A percentile compares a stretch with the other conserved stretches of the same genome.
These are phyloP conservation scores for Plagodis dolabraria DNA, from an alignment of 2,888 invertebrate species.

Conservation along the genomic window DNA sequence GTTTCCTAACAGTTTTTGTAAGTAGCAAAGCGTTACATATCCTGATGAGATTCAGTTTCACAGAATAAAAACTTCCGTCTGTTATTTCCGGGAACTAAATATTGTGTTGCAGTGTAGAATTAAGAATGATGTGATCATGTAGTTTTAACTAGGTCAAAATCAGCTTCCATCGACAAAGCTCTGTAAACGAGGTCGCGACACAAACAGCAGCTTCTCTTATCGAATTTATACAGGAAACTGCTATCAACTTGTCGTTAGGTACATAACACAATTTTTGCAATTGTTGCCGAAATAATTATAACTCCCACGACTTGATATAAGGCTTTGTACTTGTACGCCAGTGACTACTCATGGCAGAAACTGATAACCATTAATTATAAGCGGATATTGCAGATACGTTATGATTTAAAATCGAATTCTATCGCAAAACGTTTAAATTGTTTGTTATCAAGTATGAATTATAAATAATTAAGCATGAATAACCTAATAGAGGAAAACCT, in stretches of 20 bases:
- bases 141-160: slow-evolving; percentile 78
- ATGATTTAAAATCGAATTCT: too few species aligned
- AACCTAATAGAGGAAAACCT: too few species aligned
- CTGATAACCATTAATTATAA: slow-evolving; percentile 8
- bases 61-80: slow-evolving; percentile 33
- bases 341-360: slow-evolving; percentile 31
- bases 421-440: too few species aligned
- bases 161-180: slow-evolving; percentile 79
- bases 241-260: slow-evolving; percentile 81
- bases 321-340: slow-evolving; percentile 38
- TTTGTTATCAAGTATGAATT: too few species aligned
- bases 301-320: slow-evolving; percentile 64
- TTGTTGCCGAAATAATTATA: slow-evolving; percentile 81
- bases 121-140: slow-evolving; percentile 55
- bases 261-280: slow-evolving; percentile 82
- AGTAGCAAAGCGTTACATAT: too few species aligned
- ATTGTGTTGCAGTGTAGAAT: slow-evolving; percentile 38
- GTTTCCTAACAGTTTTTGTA: too few species aligned
- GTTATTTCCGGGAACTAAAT: slow-evolving; percentile 31
- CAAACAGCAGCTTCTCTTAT: slow-evolving; percentile 72
- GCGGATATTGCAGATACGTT: slow-evolving; percentile 1
- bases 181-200: slow-evolving; percentile 75
- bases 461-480: too few species aligned
- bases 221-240: slow-evolving; percentile 71
- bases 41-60: slow-evolving; percentile 32